Conservation (phyloP, 1,140 invertebrate species). For the Amyelois transitella region DNA sequence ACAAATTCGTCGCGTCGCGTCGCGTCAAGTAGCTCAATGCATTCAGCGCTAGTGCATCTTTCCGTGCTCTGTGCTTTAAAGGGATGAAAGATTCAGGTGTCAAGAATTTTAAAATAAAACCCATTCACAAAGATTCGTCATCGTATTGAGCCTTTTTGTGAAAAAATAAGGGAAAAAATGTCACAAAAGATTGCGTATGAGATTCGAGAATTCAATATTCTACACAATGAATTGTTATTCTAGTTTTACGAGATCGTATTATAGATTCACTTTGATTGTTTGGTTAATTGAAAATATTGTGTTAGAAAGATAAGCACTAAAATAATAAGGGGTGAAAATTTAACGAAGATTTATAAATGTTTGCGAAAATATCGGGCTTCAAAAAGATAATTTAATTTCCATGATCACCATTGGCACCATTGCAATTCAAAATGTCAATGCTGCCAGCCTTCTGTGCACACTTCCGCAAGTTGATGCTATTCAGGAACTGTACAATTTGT, state of each 20-base stretch:
- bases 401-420: no score
- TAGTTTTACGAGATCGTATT: constrained; percentile 33
- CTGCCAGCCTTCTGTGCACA: no score
- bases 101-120: constrained; percentile 48
- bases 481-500: no score
- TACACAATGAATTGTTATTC: constrained; percentile 59
- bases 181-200: constrained; percentile 51
- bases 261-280: neutral
- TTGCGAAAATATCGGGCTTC: no score
- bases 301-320: neutral
- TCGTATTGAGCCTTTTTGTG: constrained; percentile 54
- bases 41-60: no score
- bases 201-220: constrained; percentile 59
- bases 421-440: no score
- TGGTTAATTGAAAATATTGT: constrained; percentile 2
- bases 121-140: constrained; percentile 52
- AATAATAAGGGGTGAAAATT: neutral
- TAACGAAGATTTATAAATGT: no score
- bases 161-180: constrained; percentile 39
- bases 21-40: no score
- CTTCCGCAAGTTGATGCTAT: no score
- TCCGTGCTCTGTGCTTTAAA: no score
- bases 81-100: constrained; percentile 58
- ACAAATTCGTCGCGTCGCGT: no score
- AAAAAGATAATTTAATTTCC: no score